Evolutionary conservation across 2,797 vertebrate species (phyloP).

Genomic region (Gymnopithys bicolor): DNA sequence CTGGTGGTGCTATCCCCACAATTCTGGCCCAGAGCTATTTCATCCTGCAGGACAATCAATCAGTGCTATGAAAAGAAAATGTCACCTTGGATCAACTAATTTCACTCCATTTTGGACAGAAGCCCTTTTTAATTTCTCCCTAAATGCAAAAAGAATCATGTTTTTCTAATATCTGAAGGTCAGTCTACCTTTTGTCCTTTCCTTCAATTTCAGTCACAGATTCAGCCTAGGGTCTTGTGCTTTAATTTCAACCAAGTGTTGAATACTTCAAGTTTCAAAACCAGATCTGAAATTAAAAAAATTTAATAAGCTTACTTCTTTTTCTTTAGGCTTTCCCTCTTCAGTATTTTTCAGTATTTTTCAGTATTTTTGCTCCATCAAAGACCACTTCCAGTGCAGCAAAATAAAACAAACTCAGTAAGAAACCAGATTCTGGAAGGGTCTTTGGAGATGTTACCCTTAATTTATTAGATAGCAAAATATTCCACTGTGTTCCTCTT

Average conservation of each 20-base stretch:
- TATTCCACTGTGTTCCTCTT: background rate
- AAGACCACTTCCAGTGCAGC: background rate
- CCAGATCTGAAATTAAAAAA: background rate
- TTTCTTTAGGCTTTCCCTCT: background rate
- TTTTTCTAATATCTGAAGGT: background rate
- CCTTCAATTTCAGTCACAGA: background rate
- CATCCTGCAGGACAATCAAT: background rate
- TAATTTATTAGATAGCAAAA: background rate
- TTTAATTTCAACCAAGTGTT: conserved; percentile 25
- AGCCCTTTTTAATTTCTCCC: background rate
- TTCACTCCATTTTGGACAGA: background rate
- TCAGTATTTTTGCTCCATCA: conserved; percentile 7
- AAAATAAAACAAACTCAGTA: background rate
- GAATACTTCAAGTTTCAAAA: conserved; percentile 10
- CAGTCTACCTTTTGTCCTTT: background rate
- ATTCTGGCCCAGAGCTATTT: background rate
- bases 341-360: conserved; percentile 10
- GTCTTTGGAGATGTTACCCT: background rate
- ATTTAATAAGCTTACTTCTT: conserved; percentile 20
- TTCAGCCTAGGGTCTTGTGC: background rate
- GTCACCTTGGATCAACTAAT: background rate
- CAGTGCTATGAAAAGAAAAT: background rate
- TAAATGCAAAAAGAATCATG: background rate
- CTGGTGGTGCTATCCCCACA: fast-evolving
- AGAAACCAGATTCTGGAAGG: background rate